Evolutionary conservation across 1,140 invertebrate species (phyloP).

Genomic region (Drosophila ambigua): DNA sequence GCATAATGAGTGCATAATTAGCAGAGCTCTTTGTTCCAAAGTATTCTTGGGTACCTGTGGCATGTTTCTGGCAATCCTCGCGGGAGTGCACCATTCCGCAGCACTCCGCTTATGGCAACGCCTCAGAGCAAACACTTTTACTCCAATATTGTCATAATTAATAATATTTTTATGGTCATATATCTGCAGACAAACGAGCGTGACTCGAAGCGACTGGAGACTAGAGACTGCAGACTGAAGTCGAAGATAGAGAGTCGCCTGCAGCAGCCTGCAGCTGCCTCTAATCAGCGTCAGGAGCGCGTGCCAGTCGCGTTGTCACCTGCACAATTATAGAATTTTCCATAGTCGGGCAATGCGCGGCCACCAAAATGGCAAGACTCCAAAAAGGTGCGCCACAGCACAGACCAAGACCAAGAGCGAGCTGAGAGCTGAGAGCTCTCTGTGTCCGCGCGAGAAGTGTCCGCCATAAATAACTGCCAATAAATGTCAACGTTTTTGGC

Average conservation of each 20-base stretch:
- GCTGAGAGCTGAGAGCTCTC: no score
- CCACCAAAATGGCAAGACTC: slow-evolving; percentile 60
- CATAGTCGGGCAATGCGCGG: slow-evolving; percentile 46
- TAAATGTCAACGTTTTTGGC: slow-evolving; percentile 77
- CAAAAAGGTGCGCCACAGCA: slow-evolving; percentile 58
- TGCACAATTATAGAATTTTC: slow-evolving; percentile 69
- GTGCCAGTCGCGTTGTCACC: slow-evolving; percentile 67
- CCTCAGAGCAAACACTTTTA: slow-evolving; percentile 63
- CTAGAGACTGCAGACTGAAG: slow-evolving; percentile 5
- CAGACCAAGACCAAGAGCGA: slow-evolving; percentile 1
- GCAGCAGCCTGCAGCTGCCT: slow-evolving; percentile 30
- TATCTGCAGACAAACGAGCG: slow-evolving; percentile 32
- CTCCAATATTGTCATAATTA: slow-evolving; percentile 81
- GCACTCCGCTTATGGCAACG: slow-evolving; percentile 27
- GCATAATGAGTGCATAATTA: not conserved
- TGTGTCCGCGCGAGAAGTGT: slow-evolving; percentile 22
- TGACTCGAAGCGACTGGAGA: slow-evolving; percentile 35
- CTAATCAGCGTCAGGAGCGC: slow-evolving; percentile 73
- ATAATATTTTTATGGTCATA: slow-evolving; percentile 71
- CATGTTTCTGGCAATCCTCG: slow-evolving; percentile 21
- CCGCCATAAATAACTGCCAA: slow-evolving; percentile 78
- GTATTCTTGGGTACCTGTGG: not conserved
- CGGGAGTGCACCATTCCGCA: slow-evolving; percentile 21
- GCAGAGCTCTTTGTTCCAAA: not conserved
- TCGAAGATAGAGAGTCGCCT: not conserved